Evolutionary conservation across 2,113 vertebrate genomes (phyloP).

Genomic region (Sisor rabdophorus): DNA sequence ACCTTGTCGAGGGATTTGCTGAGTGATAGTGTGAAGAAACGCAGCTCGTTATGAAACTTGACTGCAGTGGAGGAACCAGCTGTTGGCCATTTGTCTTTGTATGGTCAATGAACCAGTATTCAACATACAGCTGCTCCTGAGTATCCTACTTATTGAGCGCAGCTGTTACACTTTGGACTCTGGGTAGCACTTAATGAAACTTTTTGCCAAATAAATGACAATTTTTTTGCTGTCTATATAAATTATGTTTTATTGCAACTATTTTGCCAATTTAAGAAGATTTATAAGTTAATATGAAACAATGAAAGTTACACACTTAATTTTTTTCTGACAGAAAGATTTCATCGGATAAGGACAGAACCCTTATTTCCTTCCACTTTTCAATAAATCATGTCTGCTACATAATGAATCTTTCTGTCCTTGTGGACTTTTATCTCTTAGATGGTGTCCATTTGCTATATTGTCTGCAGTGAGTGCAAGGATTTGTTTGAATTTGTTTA

Average conservation of each 20-base stretch:
- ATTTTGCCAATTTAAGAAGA: background rate
- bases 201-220: slow-evolving; percentile 26
- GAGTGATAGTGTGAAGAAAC: slow-evolving; percentile 50
- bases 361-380: slow-evolving; percentile 6
- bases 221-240: background rate
- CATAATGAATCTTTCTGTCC: slow-evolving; percentile 48
- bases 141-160: slow-evolving; percentile 66
- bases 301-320: slow-evolving; percentile 13
- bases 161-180: slow-evolving; percentile 57
- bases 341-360: slow-evolving; percentile 3
- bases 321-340: slow-evolving; percentile 1
- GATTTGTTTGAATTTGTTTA: slow-evolving; percentile 47
- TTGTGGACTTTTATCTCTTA: slow-evolving; percentile 36
- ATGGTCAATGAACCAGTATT: slow-evolving; percentile 67
- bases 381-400: slow-evolving; percentile 30
- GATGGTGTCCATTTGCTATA: slow-evolving; percentile 30
- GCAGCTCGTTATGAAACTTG: slow-evolving; percentile 59
- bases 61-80: slow-evolving; percentile 73
- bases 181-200: slow-evolving; percentile 21
- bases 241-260: slow-evolving; percentile 2
- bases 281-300: background rate
- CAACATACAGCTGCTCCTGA: slow-evolving; percentile 70
- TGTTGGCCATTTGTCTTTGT: slow-evolving; percentile 82
- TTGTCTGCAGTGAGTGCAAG: slow-evolving; percentile 34
- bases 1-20: slow-evolving; percentile 28